Conservation (phyloP, 2,113 vertebrate species). For the Vicugna pacos region DNA sequence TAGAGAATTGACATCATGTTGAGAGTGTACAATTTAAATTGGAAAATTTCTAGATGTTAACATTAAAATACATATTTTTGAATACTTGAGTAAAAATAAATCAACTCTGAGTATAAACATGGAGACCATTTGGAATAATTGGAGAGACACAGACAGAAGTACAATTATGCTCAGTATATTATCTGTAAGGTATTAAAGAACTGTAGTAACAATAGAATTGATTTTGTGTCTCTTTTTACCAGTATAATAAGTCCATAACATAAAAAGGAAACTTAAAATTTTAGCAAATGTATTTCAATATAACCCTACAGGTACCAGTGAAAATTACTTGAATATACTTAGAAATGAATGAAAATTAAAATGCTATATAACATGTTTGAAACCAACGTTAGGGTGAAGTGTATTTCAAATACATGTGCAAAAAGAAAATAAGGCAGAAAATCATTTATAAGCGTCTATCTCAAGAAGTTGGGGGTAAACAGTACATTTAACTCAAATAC, state of each 20-base stretch:
- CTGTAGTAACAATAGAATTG: neutral
- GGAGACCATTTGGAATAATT: neutral
- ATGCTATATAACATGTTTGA: neutral
- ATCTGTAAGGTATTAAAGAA: constrained; percentile 3
- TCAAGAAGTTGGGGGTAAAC: neutral
- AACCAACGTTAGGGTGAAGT: neutral
- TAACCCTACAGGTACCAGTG: neutral
- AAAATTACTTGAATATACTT: constrained; percentile 30
- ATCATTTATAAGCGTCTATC: neutral
- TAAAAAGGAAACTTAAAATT: neutral
- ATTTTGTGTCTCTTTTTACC: neutral
- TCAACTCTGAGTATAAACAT: neutral
- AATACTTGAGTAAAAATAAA: neutral
- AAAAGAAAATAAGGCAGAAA: neutral
- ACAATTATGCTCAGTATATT: neutral
- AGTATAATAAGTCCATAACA: neutral
- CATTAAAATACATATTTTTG: neutral
- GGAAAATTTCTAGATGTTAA: neutral
- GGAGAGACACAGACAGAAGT: neutral
- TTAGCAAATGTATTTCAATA: neutral
- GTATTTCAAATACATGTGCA: neutral
- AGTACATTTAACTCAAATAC: neutral
- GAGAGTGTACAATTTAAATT: neutral
- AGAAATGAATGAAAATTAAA: neutral
- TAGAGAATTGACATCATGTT: neutral